phyloP scores from a whole-genome alignment of 2,888 invertebrate genomes.

The Danaus chrysippus region DNA sequence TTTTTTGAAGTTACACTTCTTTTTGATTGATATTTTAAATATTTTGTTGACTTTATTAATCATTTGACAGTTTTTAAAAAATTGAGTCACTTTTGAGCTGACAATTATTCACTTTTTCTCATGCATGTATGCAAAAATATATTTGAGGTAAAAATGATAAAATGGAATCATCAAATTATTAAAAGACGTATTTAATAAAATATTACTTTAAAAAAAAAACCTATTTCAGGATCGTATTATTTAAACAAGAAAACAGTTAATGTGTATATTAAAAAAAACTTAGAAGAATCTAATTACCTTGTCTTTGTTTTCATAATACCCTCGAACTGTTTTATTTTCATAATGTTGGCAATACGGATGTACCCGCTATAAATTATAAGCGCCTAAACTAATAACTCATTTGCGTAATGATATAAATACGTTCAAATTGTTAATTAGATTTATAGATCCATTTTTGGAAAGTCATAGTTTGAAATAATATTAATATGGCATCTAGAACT shows the following conservation, averaged over 20 bases:
- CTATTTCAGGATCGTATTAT: too few species aligned
- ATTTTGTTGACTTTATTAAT: too few species aligned
- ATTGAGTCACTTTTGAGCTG: too few species aligned
- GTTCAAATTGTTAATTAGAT: neutral
- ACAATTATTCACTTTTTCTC: too few species aligned
- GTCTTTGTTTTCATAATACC: constrained; percentile 18
- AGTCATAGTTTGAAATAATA: neutral
- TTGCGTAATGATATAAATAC: neutral
- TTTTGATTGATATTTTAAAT: too few species aligned
- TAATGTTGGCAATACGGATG: neutral
- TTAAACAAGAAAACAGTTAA: neutral
- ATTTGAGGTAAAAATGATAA: too few species aligned
- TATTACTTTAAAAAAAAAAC: too few species aligned
- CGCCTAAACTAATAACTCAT: neutral
- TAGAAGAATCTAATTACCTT: neutral
- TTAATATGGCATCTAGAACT: constrained; percentile 42
- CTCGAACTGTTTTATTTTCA: constrained; percentile 16
- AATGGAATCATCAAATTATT: too few species aligned
- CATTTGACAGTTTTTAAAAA: too few species aligned
- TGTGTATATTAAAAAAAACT: neutral
- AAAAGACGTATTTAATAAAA: too few species aligned
- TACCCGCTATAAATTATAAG: constrained; percentile 1
- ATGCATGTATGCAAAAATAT: too few species aligned
- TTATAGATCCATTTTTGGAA: constrained; percentile 1
- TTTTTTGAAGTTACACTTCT: too few species aligned